Conservation (phyloP, 2,113 vertebrate genomes). For the Seriola dumerili region DNA sequence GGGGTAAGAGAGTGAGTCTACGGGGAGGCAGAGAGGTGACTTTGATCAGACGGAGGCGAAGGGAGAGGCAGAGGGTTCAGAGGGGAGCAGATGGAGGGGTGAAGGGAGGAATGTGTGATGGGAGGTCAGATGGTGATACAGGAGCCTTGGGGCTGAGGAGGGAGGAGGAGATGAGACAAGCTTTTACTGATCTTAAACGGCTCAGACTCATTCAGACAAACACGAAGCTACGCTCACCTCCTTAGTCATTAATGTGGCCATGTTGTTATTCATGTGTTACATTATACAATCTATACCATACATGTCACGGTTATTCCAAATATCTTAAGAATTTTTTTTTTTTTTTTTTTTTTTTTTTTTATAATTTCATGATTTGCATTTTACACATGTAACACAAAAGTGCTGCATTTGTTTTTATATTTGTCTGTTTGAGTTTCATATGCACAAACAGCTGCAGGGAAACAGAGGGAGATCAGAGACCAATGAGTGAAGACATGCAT, state of each 20-base stretch:
- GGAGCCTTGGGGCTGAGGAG: conserved; percentile 18
- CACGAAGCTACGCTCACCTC: neutral
- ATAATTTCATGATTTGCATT: neutral
- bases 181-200: neutral
- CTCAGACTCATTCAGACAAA: conserved; percentile 8
- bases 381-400: neutral
- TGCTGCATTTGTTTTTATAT: neutral
- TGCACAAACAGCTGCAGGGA: conserved; percentile 48
- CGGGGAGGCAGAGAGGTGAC: conserved; percentile 64
- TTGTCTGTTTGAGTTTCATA: conserved; percentile 11
- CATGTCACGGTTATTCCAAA: neutral
- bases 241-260: neutral
- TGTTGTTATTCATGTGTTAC: neutral
- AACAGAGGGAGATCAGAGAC: conserved; percentile 45
- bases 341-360: neutral
- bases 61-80: conserved; percentile 53
- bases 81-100: conserved; percentile 73
- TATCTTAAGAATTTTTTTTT: neutral
- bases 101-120: conserved; percentile 52
- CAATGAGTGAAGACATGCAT: conserved; percentile 42
- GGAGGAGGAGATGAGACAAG: neutral
- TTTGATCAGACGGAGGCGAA: conserved; percentile 63
- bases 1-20: conserved; percentile 40
- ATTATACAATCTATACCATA: no score
- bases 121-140: conserved; percentile 53